These are phyloP conservation scores for Cheilosia vernalis DNA, from an alignment of 2,888 invertebrate species.

Conservation along the genomic window DNA sequence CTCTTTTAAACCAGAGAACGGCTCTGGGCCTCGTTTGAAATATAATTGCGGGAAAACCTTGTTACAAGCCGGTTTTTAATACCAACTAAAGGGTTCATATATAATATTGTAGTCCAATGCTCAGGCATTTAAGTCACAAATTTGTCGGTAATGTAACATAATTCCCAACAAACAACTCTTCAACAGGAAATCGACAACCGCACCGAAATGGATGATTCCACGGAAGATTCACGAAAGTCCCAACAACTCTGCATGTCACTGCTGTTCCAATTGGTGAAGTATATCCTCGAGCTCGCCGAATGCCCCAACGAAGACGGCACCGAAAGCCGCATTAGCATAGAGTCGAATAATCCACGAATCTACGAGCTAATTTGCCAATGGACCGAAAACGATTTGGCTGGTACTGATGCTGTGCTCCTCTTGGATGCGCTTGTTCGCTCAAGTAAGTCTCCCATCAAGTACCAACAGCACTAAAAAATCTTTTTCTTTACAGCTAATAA, in stretches of 20 bases:
- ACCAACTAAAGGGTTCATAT: too few species aligned
- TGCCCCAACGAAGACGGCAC: conserved; percentile 74
- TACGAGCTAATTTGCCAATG: conserved; percentile 80
- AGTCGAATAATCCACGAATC: conserved; percentile 79
- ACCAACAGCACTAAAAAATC: background rate
- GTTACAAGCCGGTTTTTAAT: too few species aligned
- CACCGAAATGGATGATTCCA: conserved; percentile 78
- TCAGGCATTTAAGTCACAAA: too few species aligned
- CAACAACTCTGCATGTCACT: conserved; percentile 80
- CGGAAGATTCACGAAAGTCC: conserved; percentile 80
- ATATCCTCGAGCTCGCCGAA: conserved; percentile 78
- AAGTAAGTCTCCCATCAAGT: conserved; percentile 69
- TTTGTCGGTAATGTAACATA: too few species aligned
- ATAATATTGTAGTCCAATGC: too few species aligned
- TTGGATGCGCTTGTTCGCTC: conserved; percentile 78
- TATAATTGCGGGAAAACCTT: too few species aligned
- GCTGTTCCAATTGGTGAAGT: conserved; percentile 79
- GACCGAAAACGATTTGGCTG: conserved; percentile 79
- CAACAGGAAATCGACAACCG: conserved; percentile 78
- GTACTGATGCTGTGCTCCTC: conserved; percentile 79
- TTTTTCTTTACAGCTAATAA: conserved; percentile 62
- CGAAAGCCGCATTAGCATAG: conserved; percentile 79
- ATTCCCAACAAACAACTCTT: background rate
- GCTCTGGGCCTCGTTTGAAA: too few species aligned
- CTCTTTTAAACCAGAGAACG: too few species aligned